phyloP scores from a whole-genome alignment of 1,140 invertebrate genomes.

The Orchestia grillus region DNA sequence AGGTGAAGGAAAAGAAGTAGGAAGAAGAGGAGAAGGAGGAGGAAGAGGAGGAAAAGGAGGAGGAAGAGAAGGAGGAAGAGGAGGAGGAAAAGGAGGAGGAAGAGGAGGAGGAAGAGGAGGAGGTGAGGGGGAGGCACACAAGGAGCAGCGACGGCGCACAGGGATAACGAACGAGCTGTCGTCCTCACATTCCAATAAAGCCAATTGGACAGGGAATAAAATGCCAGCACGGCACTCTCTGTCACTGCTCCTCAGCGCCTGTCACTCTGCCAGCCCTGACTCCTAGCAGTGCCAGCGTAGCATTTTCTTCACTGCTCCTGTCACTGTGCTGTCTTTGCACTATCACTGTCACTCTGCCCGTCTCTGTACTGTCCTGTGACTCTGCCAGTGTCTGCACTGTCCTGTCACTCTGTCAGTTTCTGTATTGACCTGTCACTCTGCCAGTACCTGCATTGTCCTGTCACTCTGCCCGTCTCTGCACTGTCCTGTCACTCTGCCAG shows the following conservation, averaged over 20 bases:
- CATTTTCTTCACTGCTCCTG: neutral
- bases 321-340: neutral
- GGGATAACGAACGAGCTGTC: conserved; percentile 54
- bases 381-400: neutral
- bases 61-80: neutral
- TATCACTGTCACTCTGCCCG: neutral
- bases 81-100: neutral
- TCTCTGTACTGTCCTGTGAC: neutral
- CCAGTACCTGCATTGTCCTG: neutral
- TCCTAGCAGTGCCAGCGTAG: neutral
- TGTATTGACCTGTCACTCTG: neutral
- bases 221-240: conserved; percentile 43
- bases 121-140: neutral
- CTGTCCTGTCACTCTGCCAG: neutral
- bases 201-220: conserved; percentile 53
- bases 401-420: neutral
- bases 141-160: neutral
- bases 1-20: neutral
- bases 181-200: conserved; percentile 55
- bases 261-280: neutral
- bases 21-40: neutral
- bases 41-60: neutral
- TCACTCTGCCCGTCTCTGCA: neutral
- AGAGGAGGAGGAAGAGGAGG: conserved; percentile 16
- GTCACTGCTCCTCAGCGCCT: conserved; percentile 49